These are phyloP conservation scores for Sabellastarte sp. DNA, from an alignment of 2,888 invertebrate species.

Conservation along the genomic window DNA sequence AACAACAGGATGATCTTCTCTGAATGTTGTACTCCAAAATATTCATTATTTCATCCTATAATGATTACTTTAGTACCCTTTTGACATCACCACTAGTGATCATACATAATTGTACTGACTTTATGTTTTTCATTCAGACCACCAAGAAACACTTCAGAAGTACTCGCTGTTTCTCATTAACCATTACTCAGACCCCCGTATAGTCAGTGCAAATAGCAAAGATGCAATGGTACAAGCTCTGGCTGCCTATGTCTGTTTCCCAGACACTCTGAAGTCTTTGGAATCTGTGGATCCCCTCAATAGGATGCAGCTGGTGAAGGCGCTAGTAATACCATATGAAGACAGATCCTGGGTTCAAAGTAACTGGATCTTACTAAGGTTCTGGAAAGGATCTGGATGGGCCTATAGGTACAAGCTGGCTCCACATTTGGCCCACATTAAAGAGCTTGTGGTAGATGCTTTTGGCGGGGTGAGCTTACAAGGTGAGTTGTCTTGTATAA, in stretches of 20 bases:
- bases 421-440: slow-evolving; percentile 60
- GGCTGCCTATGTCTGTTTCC: slow-evolving; percentile 75
- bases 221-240: slow-evolving; percentile 76
- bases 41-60: too few relatives aligned
- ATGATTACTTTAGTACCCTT: too few relatives aligned
- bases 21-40: too few relatives aligned
- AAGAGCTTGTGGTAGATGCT: too few relatives aligned
- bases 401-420: slow-evolving; percentile 70
- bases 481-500: too few relatives aligned
- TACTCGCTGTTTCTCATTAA: slow-evolving; percentile 73
- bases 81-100: too few relatives aligned
- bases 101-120: too few relatives aligned
- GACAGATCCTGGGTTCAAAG: slow-evolving; percentile 77
- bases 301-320: neutral
- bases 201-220: slow-evolving; percentile 70
- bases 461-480: too few relatives aligned
- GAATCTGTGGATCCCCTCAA: neutral
- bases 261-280: slow-evolving; percentile 35
- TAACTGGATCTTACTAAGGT: slow-evolving; percentile 79
- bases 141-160: slow-evolving; percentile 57
- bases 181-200: slow-evolving; percentile 75
- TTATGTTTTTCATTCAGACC: slow-evolving; percentile 27
- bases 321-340: neutral
- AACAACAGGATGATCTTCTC: too few relatives aligned
- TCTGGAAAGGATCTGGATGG: slow-evolving; percentile 83